phyloP scores from a whole-genome alignment of 2,113 vertebrate species.

The Desmodus rotundus region DNA sequence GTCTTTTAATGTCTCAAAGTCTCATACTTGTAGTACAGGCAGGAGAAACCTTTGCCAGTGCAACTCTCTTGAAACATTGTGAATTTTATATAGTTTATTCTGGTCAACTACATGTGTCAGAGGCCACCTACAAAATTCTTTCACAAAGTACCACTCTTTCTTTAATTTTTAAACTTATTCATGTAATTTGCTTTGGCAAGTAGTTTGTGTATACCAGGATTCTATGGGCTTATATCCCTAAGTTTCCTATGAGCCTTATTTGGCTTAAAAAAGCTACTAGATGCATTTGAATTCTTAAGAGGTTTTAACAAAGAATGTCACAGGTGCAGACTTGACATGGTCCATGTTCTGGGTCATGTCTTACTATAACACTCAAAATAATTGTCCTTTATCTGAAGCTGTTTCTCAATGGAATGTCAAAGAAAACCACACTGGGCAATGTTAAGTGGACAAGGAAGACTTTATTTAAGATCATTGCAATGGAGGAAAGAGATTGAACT shows the following conservation, averaged over 20 bases:
- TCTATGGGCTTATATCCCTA: not conserved
- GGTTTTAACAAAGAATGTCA: not conserved
- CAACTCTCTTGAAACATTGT: not conserved
- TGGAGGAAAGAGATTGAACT: not conserved
- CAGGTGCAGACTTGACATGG: not conserved
- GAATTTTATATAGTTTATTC: conserved; percentile 15
- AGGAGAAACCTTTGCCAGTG: not conserved
- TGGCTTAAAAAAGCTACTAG: not conserved
- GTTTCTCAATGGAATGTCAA: not conserved
- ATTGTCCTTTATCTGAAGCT: not conserved
- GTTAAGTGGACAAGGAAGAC: not conserved
- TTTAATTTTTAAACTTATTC: not conserved
- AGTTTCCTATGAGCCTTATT: not conserved
- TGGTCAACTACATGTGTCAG: not conserved
- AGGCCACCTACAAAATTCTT: not conserved
- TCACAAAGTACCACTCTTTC: not conserved
- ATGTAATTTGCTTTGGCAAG: not conserved
- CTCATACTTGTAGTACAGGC: not conserved
- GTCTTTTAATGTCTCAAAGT: not conserved
- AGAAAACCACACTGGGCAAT: not conserved
- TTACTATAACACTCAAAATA: not conserved
- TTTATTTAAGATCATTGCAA: not conserved
- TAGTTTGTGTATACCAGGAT: not conserved
- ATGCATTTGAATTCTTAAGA: not conserved
- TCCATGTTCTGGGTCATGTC: not conserved